Evolutionary conservation across 2,888 invertebrate species (phyloP), one percentile per base, ranked within the genome.

Genomic region (Hydropsyche betteni): DNA sequence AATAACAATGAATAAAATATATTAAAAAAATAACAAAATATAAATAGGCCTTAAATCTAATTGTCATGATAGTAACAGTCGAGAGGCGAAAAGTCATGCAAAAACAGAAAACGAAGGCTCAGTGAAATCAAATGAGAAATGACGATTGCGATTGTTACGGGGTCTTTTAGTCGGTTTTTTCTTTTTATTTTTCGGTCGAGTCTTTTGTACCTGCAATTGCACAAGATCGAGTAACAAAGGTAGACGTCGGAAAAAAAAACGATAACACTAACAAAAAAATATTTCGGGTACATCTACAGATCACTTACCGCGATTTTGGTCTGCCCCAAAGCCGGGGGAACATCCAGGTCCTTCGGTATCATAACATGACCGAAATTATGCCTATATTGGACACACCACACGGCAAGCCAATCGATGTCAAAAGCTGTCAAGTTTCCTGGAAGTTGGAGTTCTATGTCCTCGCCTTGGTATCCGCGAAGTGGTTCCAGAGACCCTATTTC

Each of bases 321-420:
- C 85, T 96, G 95, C 16, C 95, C 95, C 78, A 96, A 84, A 0
- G 96, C 95, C 0, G 96, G 96, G 0, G 97, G 97, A 14, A 97
- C 95, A 81, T 96, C 95, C 81, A 96, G 85, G 81, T 95, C 94
- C 83, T 93, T 93, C 0, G 96, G 96, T 73, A 97, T 92, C 82
- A 90, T 88, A 0, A 97, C 95, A 82, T 97, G 95, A 0, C 97
- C 97, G 83, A 96, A 97, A 86, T 96, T 96, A 82, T 96, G 95
- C 5, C 92, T 86, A 85, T 93, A 94, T 82, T 92, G 91, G n/a
- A 96, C 94, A 82, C 96, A 96, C 95, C 95, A 97, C 0, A 97
- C 92, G 0, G 95, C 90, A 44, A 97, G 88, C 95, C 96, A 97
- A 85, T 96, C 95, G 81, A 97, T 94, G 84, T 96, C 95, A 85